These are phyloP conservation scores for Danio choprae DNA, from an alignment of 2,797 vertebrate species.

Conservation along the genomic window DNA sequence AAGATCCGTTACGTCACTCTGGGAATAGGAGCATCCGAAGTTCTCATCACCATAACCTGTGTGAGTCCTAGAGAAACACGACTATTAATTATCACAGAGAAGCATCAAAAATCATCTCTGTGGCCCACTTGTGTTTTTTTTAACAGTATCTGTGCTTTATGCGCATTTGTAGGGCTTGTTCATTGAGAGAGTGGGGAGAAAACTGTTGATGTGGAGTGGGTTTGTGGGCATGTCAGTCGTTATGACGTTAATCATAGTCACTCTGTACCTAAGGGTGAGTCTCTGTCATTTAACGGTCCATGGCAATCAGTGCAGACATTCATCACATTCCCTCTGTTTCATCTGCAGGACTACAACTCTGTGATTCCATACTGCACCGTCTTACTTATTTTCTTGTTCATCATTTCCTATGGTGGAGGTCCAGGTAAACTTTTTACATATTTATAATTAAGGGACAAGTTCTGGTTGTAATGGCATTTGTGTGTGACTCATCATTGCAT, in stretches of 20 bases:
- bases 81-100: neutral
- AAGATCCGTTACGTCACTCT: conserved; percentile 83
- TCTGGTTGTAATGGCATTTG: too few species aligned
- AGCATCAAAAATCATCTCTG: conserved; percentile 10
- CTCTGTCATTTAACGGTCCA: neutral
- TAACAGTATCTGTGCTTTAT: neutral
- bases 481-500: too few species aligned
- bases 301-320: neutral
- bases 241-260: conserved; percentile 77
- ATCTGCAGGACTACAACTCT: conserved; percentile 69
- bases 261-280: conserved; percentile 79
- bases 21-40: conserved; percentile 77
- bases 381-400: conserved; percentile 77
- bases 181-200: conserved; percentile 82
- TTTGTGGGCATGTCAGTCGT: conserved; percentile 75
- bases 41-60: conserved; percentile 75
- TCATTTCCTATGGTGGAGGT: conserved; percentile 79
- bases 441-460: neutral
- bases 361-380: conserved; percentile 81
- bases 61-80: conserved; percentile 72
- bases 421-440: conserved; percentile 76
- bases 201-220: conserved; percentile 76
- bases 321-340: neutral
- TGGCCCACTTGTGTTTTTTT: neutral
- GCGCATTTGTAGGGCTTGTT: conserved; percentile 75